Evolutionary conservation across 2,888 invertebrate genomes (phyloP), one percentile per base, ranked within the genome.

Genomic region (Athalia cordata): DNA sequence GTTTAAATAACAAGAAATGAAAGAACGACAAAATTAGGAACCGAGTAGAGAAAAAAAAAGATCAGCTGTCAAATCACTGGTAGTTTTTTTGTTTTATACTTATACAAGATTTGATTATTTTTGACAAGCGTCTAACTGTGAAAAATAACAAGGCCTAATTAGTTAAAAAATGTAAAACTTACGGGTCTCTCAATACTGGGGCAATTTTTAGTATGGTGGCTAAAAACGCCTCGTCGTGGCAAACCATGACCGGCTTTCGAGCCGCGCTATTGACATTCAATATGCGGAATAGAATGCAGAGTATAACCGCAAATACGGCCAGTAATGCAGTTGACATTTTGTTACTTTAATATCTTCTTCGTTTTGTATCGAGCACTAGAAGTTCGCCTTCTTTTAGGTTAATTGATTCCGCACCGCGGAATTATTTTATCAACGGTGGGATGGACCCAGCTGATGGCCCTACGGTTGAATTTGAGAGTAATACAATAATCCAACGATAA

Each of bases 201-300:
- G 96, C 94, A 84, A 96, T 94, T 90, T 96, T 96, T 84, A 95
- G 92, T 79, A 96, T 93, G 82, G 94, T 95, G 86, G 96, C 94
- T 82, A 96, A 92, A 90, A 97, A 96, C 84, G 92, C 93, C 86
- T 93, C 92, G 91, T 96, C 96, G 87, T 93, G 93, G 89, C 96
- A 96, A 91, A 94, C 94, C 80, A 97, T 93, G 85, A 93, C 92
- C 79, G 96, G 96, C 90, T 94, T 95, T 86, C 95, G 93, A 55
- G 96, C 94, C 88, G 95, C 94, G 87, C 96, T 96, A 91, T 95
- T 96, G 81, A 96, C 96, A 90, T 96, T 96, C 84, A 96, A 91
- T 89, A 96, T 95, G 89, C 96, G 93, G 89, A 96, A 96, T 83
- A 96, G 92, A 86, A 96, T 93, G 91, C 96, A 96, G 81, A 96